These are phyloP conservation scores for Coccyzus lansbergi DNA, from an alignment of 2,797 vertebrate genomes.

Conservation along the genomic window DNA sequence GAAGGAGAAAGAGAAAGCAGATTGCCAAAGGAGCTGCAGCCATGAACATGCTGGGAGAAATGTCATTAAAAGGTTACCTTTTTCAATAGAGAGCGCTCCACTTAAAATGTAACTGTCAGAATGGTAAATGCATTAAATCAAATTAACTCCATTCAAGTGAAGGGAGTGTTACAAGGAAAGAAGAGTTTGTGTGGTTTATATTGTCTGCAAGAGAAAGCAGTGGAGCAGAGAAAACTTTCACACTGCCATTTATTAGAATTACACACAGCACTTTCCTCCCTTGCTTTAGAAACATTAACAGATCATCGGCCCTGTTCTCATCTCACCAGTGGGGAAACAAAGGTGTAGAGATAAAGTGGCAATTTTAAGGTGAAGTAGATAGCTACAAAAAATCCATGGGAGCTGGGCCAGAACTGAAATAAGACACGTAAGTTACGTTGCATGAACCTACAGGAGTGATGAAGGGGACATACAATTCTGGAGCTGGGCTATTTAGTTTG, in stretches of 20 bases:
- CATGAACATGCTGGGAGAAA: fast-evolving
- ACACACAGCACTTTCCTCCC: background rate
- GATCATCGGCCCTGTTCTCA: background rate
- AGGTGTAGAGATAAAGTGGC: background rate
- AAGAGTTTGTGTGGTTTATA: background rate
- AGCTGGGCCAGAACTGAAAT: background rate
- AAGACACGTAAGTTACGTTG: background rate
- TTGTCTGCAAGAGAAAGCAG: background rate
- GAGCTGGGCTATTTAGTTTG: background rate
- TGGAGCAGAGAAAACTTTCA: slow-evolving; percentile 45
- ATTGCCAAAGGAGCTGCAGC: background rate
- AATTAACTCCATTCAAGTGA: slow-evolving; percentile 13
- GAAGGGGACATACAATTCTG: background rate
- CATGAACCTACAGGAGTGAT: fast-evolving
- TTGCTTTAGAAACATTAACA: slow-evolving; percentile 20
- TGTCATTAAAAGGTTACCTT: background rate
- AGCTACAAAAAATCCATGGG: background rate
- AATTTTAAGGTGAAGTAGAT: background rate
- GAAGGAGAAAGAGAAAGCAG: background rate
- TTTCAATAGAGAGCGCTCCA: fast-evolving
- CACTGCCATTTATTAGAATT: slow-evolving; percentile 44
- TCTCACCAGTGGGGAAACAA: slow-evolving; percentile 3
- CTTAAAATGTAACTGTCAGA: slow-evolving; percentile 18
- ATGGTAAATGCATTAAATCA: slow-evolving; percentile 19
- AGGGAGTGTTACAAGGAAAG: background rate